Conservation (phyloP, 2,113 vertebrate genomes). For the Scophthalmus maximus region DNA sequence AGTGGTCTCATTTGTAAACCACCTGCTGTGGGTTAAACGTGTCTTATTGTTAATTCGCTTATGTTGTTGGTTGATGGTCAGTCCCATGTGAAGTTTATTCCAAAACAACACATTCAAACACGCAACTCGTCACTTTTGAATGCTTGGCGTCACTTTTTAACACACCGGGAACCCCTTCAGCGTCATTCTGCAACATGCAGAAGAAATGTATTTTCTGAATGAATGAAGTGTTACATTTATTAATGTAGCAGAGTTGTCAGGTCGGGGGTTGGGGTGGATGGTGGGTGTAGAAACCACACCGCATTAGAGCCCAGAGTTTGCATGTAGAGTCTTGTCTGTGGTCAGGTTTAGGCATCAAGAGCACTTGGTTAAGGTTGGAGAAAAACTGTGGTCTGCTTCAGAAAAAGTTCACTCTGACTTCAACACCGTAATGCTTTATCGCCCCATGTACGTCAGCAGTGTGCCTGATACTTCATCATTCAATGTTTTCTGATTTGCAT, state of each 20-base stretch:
- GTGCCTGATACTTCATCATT: background rate
- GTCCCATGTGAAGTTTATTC: background rate
- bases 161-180: background rate
- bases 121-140: background rate
- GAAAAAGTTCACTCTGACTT: background rate
- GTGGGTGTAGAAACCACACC: background rate
- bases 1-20: background rate
- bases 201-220: background rate
- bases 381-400: background rate
- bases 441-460: background rate
- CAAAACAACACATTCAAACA: background rate
- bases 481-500: background rate
- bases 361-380: background rate
- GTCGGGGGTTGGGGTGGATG: background rate
- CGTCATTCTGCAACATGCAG: background rate
- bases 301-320: background rate
- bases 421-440: no score
- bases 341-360: background rate
- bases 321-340: background rate
- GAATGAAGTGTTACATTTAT: background rate
- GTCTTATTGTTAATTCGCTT: background rate
- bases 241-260: background rate
- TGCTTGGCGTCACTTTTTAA: background rate
- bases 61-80: background rate
- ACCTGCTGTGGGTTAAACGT: background rate